A percentile compares a stretch with the other conserved stretches of the same genome.
These are phyloP conservation scores for Mesorhabditis sp. DNA, from an alignment of 2,888 invertebrate genomes.

Conservation along the genomic window DNA sequence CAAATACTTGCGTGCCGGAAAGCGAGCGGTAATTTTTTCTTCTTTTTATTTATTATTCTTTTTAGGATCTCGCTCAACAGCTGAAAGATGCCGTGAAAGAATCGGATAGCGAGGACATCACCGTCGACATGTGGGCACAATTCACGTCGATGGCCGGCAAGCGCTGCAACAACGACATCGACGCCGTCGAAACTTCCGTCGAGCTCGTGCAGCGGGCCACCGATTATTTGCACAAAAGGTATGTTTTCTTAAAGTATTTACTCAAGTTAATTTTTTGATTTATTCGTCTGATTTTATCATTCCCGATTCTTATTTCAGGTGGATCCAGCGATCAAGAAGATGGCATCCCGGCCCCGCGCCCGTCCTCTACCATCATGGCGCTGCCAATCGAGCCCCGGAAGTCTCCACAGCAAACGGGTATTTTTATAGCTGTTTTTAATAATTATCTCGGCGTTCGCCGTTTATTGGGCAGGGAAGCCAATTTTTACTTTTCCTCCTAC, in stretches of 20 bases:
- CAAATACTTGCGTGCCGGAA: conserved; percentile 26
- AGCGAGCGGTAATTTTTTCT: conserved; percentile 12
- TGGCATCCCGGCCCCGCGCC: too few species aligned
- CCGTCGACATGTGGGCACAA: conserved; percentile 30
- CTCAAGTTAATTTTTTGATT: not conserved
- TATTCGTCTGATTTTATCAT: not conserved
- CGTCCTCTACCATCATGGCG: too few species aligned
- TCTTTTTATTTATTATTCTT: not conserved
- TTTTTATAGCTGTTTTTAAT: too few species aligned
- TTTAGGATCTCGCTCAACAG: conserved; percentile 21
- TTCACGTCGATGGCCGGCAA: conserved; percentile 20
- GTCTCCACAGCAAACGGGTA: too few species aligned
- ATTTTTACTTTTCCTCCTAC: too few species aligned
- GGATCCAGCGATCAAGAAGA: too few species aligned
- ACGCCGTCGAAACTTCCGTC: not conserved
- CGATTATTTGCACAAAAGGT: not conserved
- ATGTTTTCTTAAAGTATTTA: not conserved
- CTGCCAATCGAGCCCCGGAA: too few species aligned
- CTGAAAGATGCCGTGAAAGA: conserved; percentile 31
- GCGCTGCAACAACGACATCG: not conserved
- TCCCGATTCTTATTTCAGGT: too few species aligned
- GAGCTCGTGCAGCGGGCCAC: not conserved
- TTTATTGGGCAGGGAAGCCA: too few species aligned
- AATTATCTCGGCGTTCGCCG: too few species aligned
- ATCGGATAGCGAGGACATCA: conserved; percentile 26